Conservation (phyloP, 2,113 vertebrate genomes). For the Aptenodytes forsteri region DNA sequence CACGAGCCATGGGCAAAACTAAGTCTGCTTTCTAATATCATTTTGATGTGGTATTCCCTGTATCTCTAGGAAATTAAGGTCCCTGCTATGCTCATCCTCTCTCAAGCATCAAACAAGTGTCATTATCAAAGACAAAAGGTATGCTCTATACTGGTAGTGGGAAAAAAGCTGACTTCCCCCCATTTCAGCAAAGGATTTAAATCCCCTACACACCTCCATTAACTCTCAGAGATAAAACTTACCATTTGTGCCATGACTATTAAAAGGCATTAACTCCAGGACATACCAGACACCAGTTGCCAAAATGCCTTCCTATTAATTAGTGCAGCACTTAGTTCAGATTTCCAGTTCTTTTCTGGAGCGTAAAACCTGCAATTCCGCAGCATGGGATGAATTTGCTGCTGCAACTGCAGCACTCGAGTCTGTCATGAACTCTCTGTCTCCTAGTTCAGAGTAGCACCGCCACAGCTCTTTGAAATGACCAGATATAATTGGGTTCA, state of each 20-base stretch:
- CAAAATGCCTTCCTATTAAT: slow-evolving; percentile 46
- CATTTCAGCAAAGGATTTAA: neutral
- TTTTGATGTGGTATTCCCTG: slow-evolving; percentile 23
- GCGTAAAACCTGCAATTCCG: slow-evolving; percentile 25
- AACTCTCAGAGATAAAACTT: neutral
- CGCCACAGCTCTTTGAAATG: slow-evolving; percentile 74
- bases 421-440: slow-evolving; percentile 67
- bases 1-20: slow-evolving; percentile 29
- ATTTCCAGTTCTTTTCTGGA: neutral
- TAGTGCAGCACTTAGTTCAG: slow-evolving; percentile 48
- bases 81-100: neutral
- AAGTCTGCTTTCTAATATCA: slow-evolving; percentile 24
- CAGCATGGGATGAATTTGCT: slow-evolving; percentile 35
- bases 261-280: neutral
- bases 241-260: neutral
- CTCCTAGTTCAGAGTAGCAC: slow-evolving; percentile 71
- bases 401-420: slow-evolving; percentile 35
- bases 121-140: neutral
- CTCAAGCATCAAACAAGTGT: neutral
- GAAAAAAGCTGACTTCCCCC: neutral
- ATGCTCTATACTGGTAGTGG: neutral
- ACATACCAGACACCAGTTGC: neutral
- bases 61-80: slow-evolving; percentile 19
- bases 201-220: neutral
- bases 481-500: slow-evolving; percentile 80